Percentiles rank a stretch among this genome's conserved stretches.
These are phyloP conservation scores for Ophioninae sp. DNA, from an alignment of 2,888 invertebrate genomes.

Conservation along the genomic window DNA sequence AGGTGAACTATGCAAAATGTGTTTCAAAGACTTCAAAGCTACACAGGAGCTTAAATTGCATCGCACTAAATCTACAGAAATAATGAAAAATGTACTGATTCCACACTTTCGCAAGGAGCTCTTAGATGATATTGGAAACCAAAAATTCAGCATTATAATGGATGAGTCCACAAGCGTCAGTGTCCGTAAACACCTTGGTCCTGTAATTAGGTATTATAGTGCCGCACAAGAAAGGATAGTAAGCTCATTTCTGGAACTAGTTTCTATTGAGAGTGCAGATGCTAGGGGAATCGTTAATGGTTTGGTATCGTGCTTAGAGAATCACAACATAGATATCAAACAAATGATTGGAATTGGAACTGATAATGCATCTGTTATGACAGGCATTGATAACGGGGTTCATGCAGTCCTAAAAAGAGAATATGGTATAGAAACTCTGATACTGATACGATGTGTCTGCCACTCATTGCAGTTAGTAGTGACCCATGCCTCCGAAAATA, in stretches of 20 bases:
- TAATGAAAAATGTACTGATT: conserved; percentile 61
- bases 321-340: not conserved
- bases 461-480: conserved; percentile 74
- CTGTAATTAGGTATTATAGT: not conserved
- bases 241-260: not conserved
- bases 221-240: not conserved
- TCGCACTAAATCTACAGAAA: conserved; percentile 59
- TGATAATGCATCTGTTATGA: conserved; percentile 76
- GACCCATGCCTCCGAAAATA: conserved; percentile 66
- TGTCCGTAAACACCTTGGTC: no score
- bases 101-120: conserved; percentile 54
- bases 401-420: conserved; percentile 69
- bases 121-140: no score
- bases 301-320: no score
- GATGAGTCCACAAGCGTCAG: no score
- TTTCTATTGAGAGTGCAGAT: not conserved
- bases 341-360: conserved; percentile 71
- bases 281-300: no score
- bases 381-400: conserved; percentile 75
- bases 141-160: no score
- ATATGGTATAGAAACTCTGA: conserved; percentile 65
- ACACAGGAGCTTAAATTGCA: conserved; percentile 46
- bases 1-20: conserved; percentile 30
- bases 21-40: conserved; percentile 1
- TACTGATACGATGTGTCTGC: conserved; percentile 74